Percentiles rank a stretch among this genome's conserved stretches.
Conservation (phyloP, 1,140 invertebrate genomes). For the Triops cancriformis region DNA sequence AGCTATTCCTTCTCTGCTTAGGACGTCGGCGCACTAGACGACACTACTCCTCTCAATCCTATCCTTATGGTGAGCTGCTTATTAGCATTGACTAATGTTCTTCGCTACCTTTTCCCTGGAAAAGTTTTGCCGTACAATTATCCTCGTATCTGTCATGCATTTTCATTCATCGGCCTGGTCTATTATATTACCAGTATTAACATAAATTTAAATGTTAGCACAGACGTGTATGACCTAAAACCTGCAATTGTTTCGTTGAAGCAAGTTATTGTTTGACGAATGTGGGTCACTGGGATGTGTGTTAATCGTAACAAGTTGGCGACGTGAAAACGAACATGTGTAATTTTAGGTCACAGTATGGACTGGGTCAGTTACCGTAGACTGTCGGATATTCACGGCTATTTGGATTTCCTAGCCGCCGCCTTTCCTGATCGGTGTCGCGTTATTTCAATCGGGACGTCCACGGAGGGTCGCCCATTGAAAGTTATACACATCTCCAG, state of each 20-base stretch:
- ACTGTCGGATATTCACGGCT: slow-evolving; percentile 55
- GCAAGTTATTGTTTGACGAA: neutral
- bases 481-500: slow-evolving; percentile 55
- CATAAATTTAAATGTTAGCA: neutral
- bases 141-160: too few species aligned
- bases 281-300: neutral
- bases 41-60: neutral
- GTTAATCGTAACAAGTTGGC: neutral
- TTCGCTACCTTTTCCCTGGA: neutral
- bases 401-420: slow-evolving; percentile 59
- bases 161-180: neutral
- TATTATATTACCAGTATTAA: neutral
- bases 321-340: neutral
- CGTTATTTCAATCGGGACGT: slow-evolving; percentile 61
- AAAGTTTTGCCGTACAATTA: too few species aligned
- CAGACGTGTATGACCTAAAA: neutral
- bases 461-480: slow-evolving; percentile 61
- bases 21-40: neutral
- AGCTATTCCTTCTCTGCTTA: neutral
- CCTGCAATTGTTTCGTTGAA: neutral
- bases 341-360: slow-evolving; percentile 16
- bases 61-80: neutral
- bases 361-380: slow-evolving; percentile 2
- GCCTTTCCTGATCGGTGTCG: slow-evolving; percentile 59
- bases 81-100: neutral